Conservation (phyloP, 2,113 vertebrate genomes). For the Glaucidium brasilianum region DNA sequence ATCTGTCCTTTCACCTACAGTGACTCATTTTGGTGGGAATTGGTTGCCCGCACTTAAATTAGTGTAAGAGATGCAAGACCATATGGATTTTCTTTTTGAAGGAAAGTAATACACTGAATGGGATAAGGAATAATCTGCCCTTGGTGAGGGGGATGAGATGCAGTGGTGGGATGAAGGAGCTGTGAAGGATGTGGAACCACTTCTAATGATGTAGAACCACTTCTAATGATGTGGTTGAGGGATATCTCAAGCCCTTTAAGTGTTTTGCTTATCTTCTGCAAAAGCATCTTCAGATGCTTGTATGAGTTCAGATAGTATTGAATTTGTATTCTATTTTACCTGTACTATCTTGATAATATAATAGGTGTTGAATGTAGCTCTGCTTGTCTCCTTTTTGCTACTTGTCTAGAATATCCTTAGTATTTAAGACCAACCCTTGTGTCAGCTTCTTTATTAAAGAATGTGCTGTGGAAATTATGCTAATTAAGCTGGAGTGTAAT, state of each 20-base stretch:
- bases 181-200: neutral
- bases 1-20: neutral
- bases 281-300: neutral
- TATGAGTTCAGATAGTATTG: neutral
- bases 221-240: neutral
- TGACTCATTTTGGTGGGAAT: neutral
- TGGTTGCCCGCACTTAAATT: neutral
- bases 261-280: neutral
- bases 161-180: neutral
- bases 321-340: neutral
- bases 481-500: slow-evolving; percentile 78
- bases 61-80: neutral
- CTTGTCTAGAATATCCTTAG: slow-evolving; percentile 48
- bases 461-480: slow-evolving; percentile 72
- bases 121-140: neutral
- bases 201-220: neutral
- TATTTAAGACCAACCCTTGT: slow-evolving; percentile 56
- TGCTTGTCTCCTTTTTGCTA: neutral
- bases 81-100: neutral
- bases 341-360: neutral
- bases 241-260: neutral
- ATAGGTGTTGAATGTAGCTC: neutral
- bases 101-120: neutral
- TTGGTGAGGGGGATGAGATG: neutral
- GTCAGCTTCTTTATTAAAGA: slow-evolving; percentile 75